Conservation (phyloP, 1,140 invertebrate species). For the Eriosoma lanigerum region DNA sequence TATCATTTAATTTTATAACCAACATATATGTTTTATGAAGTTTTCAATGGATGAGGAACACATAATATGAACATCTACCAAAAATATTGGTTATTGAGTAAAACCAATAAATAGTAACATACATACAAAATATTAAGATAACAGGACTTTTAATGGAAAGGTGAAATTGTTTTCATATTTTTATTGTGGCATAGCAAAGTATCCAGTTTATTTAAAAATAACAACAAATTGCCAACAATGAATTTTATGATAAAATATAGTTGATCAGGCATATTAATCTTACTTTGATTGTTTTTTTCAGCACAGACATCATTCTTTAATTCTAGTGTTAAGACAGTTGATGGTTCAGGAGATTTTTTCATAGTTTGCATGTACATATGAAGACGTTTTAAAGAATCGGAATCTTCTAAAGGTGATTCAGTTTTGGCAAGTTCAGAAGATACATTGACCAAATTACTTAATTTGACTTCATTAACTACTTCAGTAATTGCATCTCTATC, state of each 20-base stretch:
- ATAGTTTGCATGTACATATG: constrained; percentile 41
- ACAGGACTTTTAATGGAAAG: constrained; percentile 37
- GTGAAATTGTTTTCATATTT: constrained; percentile 43
- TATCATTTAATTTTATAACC: not conserved
- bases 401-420: constrained; percentile 27
- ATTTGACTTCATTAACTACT: not conserved
- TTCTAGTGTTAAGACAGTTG: not conserved
- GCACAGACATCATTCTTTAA: not conserved
- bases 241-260: constrained; percentile 31
- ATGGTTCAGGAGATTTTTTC: constrained; percentile 46
- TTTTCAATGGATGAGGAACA: not conserved
- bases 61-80: not conserved
- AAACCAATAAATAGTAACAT: not conserved
- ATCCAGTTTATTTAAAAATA: constrained; percentile 51
- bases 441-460: not conserved
- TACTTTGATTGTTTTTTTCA: constrained; percentile 41
- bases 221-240: constrained; percentile 36
- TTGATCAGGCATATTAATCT: constrained; percentile 43
- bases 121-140: not conserved
- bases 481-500: not conserved
- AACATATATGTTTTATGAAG: not conserved
- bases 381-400: constrained; percentile 46
- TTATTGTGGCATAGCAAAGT: constrained; percentile 18
- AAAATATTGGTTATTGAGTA: not conserved
- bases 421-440: constrained; percentile 9